These are phyloP conservation scores for Nasonia giraulti DNA, from an alignment of 1,140 invertebrate genomes.

Conservation along the genomic window DNA sequence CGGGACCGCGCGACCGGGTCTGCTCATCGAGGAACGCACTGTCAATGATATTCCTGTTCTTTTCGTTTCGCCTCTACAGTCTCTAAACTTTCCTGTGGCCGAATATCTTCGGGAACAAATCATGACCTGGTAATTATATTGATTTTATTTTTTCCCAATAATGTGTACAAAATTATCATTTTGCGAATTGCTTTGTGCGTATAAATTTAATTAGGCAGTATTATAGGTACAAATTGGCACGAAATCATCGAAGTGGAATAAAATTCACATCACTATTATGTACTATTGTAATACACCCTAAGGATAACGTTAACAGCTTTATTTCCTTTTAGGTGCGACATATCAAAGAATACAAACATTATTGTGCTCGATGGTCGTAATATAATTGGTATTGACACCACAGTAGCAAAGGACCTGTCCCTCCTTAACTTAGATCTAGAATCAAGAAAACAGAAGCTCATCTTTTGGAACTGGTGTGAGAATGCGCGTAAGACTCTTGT, in stretches of 20 bases:
- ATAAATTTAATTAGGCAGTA: too few species aligned
- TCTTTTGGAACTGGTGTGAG: slow-evolving; percentile 72
- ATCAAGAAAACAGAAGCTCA: slow-evolving; percentile 62
- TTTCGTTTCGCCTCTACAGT: slow-evolving; percentile 77
- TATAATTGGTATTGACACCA: slow-evolving; percentile 78
- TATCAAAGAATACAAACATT: slow-evolving; percentile 58
- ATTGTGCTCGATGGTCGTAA: slow-evolving; percentile 80
- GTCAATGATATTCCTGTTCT: slow-evolving; percentile 67
- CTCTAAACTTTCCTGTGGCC: slow-evolving; percentile 80
- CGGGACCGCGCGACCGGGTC: slow-evolving; percentile 78
- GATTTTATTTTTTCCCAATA: not conserved
- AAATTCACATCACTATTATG: too few species aligned
- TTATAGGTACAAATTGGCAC: too few species aligned
- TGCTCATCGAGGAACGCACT: slow-evolving; percentile 72
- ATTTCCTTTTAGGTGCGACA: slow-evolving; percentile 60
- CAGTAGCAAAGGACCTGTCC: slow-evolving; percentile 76
- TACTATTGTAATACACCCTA: too few species aligned
- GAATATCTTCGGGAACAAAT: slow-evolving; percentile 79
- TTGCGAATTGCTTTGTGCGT: too few species aligned
- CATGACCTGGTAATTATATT: slow-evolving; percentile 65
- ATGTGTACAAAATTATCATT: too few species aligned
- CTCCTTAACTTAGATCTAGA: slow-evolving; percentile 65
- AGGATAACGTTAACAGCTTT: too few species aligned
- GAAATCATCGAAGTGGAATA: too few species aligned
- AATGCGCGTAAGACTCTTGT: slow-evolving; percentile 59